These are phyloP conservation scores for Lerema accius DNA, from an alignment of 1,140 invertebrate species.

Conservation along the genomic window DNA sequence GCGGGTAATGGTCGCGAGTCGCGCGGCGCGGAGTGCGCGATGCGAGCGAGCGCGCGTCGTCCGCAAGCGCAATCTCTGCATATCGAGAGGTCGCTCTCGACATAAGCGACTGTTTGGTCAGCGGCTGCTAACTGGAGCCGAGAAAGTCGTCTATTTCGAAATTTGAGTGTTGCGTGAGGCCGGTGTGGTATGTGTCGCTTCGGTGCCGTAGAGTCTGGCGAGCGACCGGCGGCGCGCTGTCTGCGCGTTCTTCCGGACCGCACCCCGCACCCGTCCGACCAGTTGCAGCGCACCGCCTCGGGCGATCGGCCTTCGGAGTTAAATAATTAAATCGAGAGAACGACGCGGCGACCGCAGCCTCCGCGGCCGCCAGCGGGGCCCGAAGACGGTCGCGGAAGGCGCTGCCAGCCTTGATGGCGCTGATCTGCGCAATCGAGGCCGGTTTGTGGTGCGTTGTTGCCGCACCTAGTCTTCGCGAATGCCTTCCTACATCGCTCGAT, in stretches of 20 bases:
- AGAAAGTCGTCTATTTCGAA: constrained; percentile 77
- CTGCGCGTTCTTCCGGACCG: constrained; percentile 73
- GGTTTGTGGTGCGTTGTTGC: constrained; percentile 67
- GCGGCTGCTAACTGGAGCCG: constrained; percentile 62
- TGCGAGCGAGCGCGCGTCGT: constrained; percentile 26
- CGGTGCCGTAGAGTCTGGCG: constrained; percentile 76
- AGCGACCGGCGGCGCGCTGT: constrained; percentile 76
- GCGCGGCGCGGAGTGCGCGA: constrained; percentile 25
- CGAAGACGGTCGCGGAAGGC: constrained; percentile 74
- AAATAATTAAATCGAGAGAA: constrained; percentile 77
- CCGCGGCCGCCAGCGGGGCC: constrained; percentile 50
- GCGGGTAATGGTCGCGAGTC: constrained; percentile 26
- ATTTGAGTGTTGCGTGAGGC: constrained; percentile 72
- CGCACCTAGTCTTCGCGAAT: constrained; percentile 68
- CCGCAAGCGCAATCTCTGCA: constrained; percentile 32
- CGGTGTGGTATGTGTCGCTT: constrained; percentile 71
- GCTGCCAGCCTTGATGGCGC: constrained; percentile 77
- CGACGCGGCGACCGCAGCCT: constrained; percentile 49
- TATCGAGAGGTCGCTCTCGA: constrained; percentile 46
- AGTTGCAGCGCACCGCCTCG: constrained; percentile 74
- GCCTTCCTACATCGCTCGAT: constrained; percentile 55
- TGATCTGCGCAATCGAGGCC: constrained; percentile 75
- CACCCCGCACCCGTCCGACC: constrained; percentile 78
- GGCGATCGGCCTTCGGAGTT: constrained; percentile 78
- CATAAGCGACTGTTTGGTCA: constrained; percentile 51